Percentiles rank a stretch among this genome's conserved stretches.
Evolutionary conservation across 2,888 invertebrate genomes (phyloP).

Genomic region (Tanaodytes sp.): DNA sequence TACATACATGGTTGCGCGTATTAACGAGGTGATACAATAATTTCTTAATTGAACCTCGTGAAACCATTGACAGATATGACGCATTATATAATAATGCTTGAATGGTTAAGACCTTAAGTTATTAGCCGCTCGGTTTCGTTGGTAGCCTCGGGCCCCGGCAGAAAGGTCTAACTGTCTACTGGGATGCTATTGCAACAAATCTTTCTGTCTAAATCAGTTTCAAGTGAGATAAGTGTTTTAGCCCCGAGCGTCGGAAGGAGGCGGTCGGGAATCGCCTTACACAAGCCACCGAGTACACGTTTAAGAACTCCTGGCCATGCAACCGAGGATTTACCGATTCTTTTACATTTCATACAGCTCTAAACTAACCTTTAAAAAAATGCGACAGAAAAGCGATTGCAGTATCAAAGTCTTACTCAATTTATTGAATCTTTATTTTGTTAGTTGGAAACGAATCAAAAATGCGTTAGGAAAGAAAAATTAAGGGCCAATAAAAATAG

Average conservation of each 20-base stretch:
- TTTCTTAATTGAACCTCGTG: constrained; percentile 55
- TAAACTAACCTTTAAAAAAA: too few species aligned
- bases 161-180: constrained; percentile 50
- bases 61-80: constrained; percentile 61
- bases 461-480: too few species aligned
- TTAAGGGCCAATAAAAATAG: too few species aligned
- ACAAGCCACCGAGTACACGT: constrained; percentile 29
- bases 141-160: constrained; percentile 55
- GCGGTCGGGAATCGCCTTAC: constrained; percentile 26
- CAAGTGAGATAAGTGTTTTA: constrained; percentile 66
- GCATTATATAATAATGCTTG: constrained; percentile 56
- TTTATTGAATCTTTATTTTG: too few species aligned
- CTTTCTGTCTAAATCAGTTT: constrained; percentile 71
- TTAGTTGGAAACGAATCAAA: too few species aligned
- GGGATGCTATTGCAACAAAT: constrained; percentile 68
- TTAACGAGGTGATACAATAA: too few species aligned
- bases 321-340: too few species aligned
- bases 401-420: too few species aligned
- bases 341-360: too few species aligned
- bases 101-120: constrained; percentile 56
- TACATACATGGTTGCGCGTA: too few species aligned
- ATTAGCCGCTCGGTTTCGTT: constrained; percentile 52
- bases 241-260: constrained; percentile 53
- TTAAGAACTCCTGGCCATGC: background rate
- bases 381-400: too few species aligned